These are phyloP conservation scores for Notodonta ziczac DNA, from an alignment of 2,888 invertebrate species.

Conservation along the genomic window DNA sequence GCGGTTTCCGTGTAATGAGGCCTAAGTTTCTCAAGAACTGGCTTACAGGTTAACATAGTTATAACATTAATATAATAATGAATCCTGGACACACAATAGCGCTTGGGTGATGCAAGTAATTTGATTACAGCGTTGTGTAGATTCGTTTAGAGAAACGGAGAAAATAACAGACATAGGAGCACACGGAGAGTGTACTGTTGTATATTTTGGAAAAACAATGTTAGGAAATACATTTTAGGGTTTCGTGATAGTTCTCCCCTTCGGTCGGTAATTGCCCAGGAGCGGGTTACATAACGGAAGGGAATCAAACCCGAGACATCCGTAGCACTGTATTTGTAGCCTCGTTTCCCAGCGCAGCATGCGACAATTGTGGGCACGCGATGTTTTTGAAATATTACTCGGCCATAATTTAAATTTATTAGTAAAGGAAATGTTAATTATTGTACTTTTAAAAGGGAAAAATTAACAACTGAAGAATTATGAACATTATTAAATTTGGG, in stretches of 20 bases:
- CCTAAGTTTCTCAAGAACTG: no score
- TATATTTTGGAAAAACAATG: no score
- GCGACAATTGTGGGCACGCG: constrained; percentile 1
- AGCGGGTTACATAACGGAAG: background rate
- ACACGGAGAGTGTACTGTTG: no score
- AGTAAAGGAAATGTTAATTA: background rate
- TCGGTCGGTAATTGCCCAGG: background rate
- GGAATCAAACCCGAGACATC: background rate
- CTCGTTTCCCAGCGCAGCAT: constrained; percentile 2
- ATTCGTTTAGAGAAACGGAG: no score
- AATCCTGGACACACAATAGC: background rate
- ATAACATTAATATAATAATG: no score
- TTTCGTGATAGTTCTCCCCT: background rate
- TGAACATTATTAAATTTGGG: background rate
- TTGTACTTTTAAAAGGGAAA: background rate
- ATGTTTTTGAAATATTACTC: constrained; percentile 5
- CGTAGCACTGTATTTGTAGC: background rate
- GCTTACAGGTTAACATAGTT: no score
- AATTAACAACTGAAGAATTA: background rate
- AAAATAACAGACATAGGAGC: no score
- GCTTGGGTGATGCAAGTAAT: no score
- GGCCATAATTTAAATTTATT: background rate
- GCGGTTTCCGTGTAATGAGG: no score
- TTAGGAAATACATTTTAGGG: no score
- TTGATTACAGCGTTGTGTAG: no score